These are phyloP conservation scores for Tamandua tetradactyla DNA, from an alignment of 2,797 vertebrate species.

Conservation along the genomic window DNA sequence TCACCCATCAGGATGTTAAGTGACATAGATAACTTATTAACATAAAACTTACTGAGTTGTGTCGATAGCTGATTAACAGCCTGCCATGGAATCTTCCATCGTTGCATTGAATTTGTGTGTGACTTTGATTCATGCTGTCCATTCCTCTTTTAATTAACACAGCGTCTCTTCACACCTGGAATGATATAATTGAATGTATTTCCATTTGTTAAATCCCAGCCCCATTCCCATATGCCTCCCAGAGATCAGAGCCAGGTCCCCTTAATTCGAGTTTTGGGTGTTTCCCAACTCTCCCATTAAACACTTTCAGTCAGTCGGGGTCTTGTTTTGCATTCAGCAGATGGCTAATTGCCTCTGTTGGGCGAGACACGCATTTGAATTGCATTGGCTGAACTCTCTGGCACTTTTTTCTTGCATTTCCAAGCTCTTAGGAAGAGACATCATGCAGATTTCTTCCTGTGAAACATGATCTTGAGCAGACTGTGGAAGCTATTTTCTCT, in stretches of 20 bases:
- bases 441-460: neutral
- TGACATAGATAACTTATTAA: neutral
- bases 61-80: neutral
- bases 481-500: neutral
- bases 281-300: neutral
- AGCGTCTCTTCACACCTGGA: neutral
- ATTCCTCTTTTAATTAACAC: neutral
- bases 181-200: neutral
- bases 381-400: neutral
- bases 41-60: too few species aligned
- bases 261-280: neutral
- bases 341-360: neutral
- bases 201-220: neutral
- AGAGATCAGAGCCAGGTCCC: neutral
- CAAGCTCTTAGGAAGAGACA: neutral
- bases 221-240: neutral
- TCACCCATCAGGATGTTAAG: too few species aligned
- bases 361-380: neutral
- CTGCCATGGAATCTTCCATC: neutral
- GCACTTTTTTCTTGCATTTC: neutral
- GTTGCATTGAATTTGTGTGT: neutral
- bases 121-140: neutral
- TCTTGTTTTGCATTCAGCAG: neutral
- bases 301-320: neutral
- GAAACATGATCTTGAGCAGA: neutral